Evolutionary conservation across 2,888 invertebrate species (phyloP), one percentile per base, ranked within the genome.

Genomic region (Unio delphinus): DNA sequence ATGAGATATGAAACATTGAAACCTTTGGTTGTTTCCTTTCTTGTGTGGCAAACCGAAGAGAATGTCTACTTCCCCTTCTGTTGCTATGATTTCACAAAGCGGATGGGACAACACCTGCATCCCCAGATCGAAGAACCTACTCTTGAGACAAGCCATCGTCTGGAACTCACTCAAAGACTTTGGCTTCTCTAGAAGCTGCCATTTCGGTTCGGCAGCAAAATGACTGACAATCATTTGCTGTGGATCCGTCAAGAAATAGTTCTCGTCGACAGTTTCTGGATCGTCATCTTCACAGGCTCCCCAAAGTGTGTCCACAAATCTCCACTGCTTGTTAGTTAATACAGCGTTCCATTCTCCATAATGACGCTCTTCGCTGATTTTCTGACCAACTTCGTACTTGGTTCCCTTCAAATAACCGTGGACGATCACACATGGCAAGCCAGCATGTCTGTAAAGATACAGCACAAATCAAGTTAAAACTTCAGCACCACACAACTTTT

Each of bases 201-300:
- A 88, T 18, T 80, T 74, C 15, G 73, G 67, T n/a, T 76, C 76
- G 54, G 77, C 77, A 4, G 88, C 86, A 55, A 83, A 80, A 71
- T 88, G 88, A 0, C 85, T 86, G 58, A 79, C 77, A 26, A 84
- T 79, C 18, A 88, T 65, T 61, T 82, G 78, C 54, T 84, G 81
- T 0, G 88, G 86, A 66, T 88, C 87, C 0, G 86, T 76, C 30
- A 88, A 78, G 76, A 88, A 88, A 69, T 82, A 88, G 66, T 82
- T 80, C 68, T 88, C 87, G 74, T 87, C 87, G 60, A 80, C 59
- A 59, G 23, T 23, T 23, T 75, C 79, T 1, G 71, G 78, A 26
- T 80, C 80, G 58, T 79, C 79, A 61, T 73, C 76, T 60, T 82
- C 81, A 68, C 82, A 81, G 58, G 83, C 76, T 7, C 83, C 86